Evolutionary conservation across 2,797 vertebrate species (phyloP), one percentile per base, ranked within the genome.

Genomic region (Alauda arvensis): DNA sequence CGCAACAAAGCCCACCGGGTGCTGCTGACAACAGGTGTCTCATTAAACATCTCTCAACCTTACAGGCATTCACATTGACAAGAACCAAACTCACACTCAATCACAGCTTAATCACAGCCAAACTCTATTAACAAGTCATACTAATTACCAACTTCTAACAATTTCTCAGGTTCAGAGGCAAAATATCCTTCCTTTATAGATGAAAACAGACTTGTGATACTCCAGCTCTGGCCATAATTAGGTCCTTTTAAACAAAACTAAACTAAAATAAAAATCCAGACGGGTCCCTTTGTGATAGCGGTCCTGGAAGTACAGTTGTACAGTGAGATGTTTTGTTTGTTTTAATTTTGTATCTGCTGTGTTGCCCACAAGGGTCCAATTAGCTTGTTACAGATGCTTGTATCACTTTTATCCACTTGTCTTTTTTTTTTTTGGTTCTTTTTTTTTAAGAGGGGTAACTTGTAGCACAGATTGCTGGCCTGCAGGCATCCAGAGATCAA

Each of bases 361-460:
- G 97, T 97, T 98, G 97, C 98, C 98, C 98, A 98, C 98, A 95
- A 97, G 98, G 98, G 98, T 96, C 98, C 98, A 99, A 98, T 99
- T 99, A 99, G 97, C 97, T 96, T 66, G 95, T 96, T 97, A 98
- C 97, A 98, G 98, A 98, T 97, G 98, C 97, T 97, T 97, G 67
- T 94, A 96, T 97, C 96, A 95, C 96, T 96, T 96, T 97, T 96
- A 97, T 96, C 89, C 94, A 91, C 85, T 95, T 91, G 59, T 92
- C 84, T 81, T 75, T 63, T 88, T 68, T 51, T 20, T 52, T 49
- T 33, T 59, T 39, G 13, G 13, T 28, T 59, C 8, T 19, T 59
- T 31, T 60, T 57, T 78, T 81, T 63, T 72, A 67, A 84, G 84
- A 86, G 92, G 95, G 88, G 93, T 96, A 96, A 96, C 96, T 97